Base-by-base conservation (phyloP, 2,797 vertebrate genomes). In the Xyrichtys novacula region DNA sequence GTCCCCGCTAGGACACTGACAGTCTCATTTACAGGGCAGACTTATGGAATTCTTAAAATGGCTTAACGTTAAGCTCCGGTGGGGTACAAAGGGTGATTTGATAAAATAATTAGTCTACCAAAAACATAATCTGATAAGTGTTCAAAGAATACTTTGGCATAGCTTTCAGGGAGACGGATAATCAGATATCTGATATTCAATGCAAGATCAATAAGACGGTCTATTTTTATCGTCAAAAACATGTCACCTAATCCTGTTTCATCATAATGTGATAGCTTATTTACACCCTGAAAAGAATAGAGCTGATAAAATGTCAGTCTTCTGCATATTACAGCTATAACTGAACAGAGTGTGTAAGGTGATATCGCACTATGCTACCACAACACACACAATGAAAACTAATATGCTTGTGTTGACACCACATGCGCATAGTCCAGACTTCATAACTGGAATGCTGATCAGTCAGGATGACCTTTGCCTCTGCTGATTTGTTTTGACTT, bases 351-450 rank as follows among this genome's bases (percentile, higher is more conserved):
- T 65, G 60, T 34, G 81, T 67, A 85, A 90, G 66, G 61, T 57
- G 76, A 88, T 86, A 83, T 32, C 72, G 75, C 66, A 64, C 61
- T 57, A 16, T 28, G 49, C 65, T 59, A 32, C 54, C 48, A 67
- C n/a, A 68, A 15, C 65, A 53, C 82, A 71, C 69, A 74, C 57
- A 76, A 19, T 77, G 79, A 83, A 90, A 88, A 65, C 67, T 76
- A 89, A 89, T 84, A 87, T 65, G 77, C 71, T 57, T 61, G 15
- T 85, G 87, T 78, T 89, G 83, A 89, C 78, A 76, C 72, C 76
- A 67, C 78, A 65, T 58, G 65, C 57, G 67, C 40, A 64, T 28
- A 36, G 75, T 71, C 49, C 76, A 82, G 69, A 70, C 72, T 44
- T 79, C 74, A 82, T 77, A 83, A 82, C 66, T 49, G 54, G 78